Evolutionary conservation across 2,888 invertebrate species (phyloP).

Genomic region (Drosophila formosana): DNA sequence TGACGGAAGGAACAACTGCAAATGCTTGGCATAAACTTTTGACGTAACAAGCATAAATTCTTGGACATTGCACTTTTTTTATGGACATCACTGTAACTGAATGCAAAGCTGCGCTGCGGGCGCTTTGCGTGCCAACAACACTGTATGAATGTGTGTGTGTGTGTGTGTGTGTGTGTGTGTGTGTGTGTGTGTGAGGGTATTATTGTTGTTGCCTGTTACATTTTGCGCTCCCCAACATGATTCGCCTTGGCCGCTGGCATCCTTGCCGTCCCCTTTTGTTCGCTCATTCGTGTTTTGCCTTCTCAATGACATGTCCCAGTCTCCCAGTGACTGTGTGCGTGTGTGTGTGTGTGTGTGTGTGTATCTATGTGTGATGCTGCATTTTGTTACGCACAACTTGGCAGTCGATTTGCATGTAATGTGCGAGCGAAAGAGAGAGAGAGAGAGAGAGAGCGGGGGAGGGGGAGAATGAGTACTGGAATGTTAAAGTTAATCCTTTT

Average conservation of each 20-base stretch:
- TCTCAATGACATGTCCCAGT: constrained; percentile 58
- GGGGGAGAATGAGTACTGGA: not conserved
- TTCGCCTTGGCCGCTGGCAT: constrained; percentile 15
- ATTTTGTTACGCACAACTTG: constrained; percentile 58
- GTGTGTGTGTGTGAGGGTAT: constrained; percentile 23
- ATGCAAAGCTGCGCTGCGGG: constrained; percentile 35
- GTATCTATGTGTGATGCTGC: constrained; percentile 55
- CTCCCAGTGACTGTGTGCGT: constrained; percentile 1
- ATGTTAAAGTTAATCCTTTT: constrained; percentile 62
- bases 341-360: constrained; percentile 29
- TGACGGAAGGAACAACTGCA: constrained; percentile 5
- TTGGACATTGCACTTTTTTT: constrained; percentile 34
- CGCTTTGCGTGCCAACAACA: constrained; percentile 20
- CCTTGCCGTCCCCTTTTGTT: not conserved
- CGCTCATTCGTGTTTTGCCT: constrained; percentile 8
- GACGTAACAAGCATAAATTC: constrained; percentile 15
- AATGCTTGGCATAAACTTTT: constrained; percentile 25
- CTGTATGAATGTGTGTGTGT: not conserved
- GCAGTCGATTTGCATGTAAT: constrained; percentile 37
- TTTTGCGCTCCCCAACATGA: constrained; percentile 34
- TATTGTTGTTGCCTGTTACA: constrained; percentile 36
- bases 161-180: not conserved
- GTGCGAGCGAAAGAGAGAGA: not conserved
- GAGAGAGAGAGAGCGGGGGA: no score
- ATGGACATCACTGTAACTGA: constrained; percentile 37